These are phyloP conservation scores for Pangasius krempfi DNA, from an alignment of 2,797 vertebrate genomes.

Conservation along the genomic window DNA sequence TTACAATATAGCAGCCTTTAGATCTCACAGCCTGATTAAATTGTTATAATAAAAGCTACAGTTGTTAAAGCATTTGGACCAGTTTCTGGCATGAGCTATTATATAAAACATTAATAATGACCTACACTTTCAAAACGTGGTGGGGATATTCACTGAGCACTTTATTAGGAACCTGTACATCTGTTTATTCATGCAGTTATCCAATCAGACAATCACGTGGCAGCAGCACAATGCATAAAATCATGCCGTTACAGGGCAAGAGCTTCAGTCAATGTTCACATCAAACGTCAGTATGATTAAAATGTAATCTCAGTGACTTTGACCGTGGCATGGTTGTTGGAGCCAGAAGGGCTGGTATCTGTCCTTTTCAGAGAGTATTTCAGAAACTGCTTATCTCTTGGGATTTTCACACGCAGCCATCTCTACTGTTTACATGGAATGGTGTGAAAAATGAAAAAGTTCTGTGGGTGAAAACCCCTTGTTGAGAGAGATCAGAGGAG, in stretches of 20 bases:
- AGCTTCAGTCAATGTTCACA: neutral
- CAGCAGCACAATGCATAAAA: too few species aligned
- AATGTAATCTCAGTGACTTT: neutral
- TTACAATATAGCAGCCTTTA: neutral
- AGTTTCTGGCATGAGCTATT: neutral
- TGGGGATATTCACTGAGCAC: neutral
- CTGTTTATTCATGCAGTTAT: neutral
- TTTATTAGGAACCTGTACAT: neutral
- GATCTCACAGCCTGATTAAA: neutral
- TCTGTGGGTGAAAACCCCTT: neutral
- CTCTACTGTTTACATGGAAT: neutral
- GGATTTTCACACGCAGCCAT: neutral
- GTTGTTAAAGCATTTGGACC: neutral
- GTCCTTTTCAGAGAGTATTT: neutral
- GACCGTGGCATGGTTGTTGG: neutral
- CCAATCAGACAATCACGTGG: too few species aligned
- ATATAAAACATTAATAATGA: neutral
- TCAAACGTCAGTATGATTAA: neutral
- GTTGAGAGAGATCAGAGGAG: neutral
- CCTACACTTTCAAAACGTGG: neutral
- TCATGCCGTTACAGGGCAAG: neutral
- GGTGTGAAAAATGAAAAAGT: neutral
- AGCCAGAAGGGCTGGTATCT: neutral
- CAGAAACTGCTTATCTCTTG: neutral
- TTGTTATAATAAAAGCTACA: neutral